These are phyloP conservation scores for Chloropsis hardwickii DNA, from an alignment of 2,113 vertebrate genomes.

Conservation along the genomic window DNA sequence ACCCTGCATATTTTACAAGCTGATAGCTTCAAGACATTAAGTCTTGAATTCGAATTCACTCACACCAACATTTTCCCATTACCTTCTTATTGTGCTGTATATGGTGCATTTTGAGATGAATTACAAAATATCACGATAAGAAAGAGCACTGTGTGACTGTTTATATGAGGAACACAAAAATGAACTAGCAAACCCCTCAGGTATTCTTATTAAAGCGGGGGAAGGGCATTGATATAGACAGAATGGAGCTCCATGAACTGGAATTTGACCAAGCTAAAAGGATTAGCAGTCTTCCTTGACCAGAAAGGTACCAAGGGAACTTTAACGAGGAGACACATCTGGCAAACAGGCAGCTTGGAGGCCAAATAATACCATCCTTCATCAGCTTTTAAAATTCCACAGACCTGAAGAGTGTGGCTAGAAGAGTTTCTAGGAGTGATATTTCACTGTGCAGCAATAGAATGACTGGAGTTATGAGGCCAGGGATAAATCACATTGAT, in stretches of 20 bases:
- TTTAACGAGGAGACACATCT: conserved; percentile 23
- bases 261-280: conserved; percentile 53
- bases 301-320: conserved; percentile 3
- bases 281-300: conserved; percentile 16
- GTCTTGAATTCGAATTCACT: neutral
- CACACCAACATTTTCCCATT: neutral
- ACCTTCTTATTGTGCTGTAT: neutral
- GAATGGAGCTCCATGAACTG: neutral
- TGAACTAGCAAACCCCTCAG: neutral
- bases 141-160: neutral
- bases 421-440: conserved; percentile 29
- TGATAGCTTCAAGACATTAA: neutral
- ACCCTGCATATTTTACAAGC: neutral
- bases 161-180: neutral
- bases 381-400: conserved; percentile 36
- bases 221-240: neutral
- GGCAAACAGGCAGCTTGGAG: neutral
- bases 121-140: neutral
- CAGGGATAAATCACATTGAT: conserved; percentile 52
- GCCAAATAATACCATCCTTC: conserved; percentile 10
- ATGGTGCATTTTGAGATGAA: neutral
- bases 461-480: conserved; percentile 53
- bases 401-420: neutral
- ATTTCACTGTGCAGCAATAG: conserved; percentile 33
- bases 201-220: neutral